phyloP scores from a whole-genome alignment of 2,113 vertebrate genomes.

The Clupea harengus region DNA sequence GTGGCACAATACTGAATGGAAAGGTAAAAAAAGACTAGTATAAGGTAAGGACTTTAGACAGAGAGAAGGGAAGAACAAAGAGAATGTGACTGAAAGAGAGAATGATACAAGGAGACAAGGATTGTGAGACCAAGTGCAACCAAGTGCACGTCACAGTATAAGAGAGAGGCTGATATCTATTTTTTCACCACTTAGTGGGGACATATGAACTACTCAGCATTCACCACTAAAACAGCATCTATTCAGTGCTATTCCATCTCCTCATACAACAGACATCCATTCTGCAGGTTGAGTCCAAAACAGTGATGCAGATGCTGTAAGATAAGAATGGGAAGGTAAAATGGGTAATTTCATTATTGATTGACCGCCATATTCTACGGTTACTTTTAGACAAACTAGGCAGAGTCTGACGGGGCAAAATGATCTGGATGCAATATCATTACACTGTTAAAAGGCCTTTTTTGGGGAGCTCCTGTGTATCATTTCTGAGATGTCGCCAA shows the following conservation, averaged over 20 bases:
- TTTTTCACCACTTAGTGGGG: conserved; percentile 66
- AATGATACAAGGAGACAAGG: conserved; percentile 2
- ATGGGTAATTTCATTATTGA: conserved; percentile 79
- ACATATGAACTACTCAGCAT: conserved; percentile 71
- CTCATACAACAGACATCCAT: conserved; percentile 58
- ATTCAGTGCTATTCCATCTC: conserved; percentile 60
- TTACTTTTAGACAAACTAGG: conserved; percentile 67
- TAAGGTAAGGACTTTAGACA: conserved; percentile 45
- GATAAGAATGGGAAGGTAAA: conserved; percentile 67
- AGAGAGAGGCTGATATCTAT: conserved; percentile 53
- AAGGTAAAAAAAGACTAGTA: conserved; percentile 39
- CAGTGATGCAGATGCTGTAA: conserved; percentile 70
- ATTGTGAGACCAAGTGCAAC: conserved; percentile 34
- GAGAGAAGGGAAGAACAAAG: not conserved
- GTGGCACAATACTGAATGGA: conserved; percentile 34
- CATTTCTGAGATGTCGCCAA: conserved; percentile 51
- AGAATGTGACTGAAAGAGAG: not conserved
- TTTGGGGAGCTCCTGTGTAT: conserved; percentile 49
- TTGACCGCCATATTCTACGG: conserved; percentile 75
- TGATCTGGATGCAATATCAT: conserved; percentile 60
- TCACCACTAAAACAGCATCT: conserved; percentile 71
- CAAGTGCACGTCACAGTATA: conserved; percentile 1
- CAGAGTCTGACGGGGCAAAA: conserved; percentile 45
- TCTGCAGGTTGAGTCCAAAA: conserved; percentile 57
- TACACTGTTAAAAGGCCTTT: conserved; percentile 55